These are phyloP conservation scores for Rhingia rostrata DNA, from an alignment of 2,888 invertebrate species.

Conservation along the genomic window DNA sequence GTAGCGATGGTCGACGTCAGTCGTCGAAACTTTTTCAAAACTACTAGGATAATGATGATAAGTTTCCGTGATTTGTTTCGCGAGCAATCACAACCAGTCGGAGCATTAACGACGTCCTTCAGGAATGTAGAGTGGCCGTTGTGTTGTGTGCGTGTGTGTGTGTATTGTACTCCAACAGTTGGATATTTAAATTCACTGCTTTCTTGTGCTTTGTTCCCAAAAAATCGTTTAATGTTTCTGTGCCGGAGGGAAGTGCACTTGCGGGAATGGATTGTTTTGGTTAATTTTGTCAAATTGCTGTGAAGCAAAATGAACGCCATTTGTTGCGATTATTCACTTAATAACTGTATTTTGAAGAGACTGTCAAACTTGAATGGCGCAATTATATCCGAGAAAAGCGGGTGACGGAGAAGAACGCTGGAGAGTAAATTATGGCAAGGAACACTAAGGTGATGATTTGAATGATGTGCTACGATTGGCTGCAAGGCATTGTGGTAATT, in stretches of 20 bases:
- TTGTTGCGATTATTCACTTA: slow-evolving; percentile 58
- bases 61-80: slow-evolving; percentile 64
- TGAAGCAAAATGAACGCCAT: slow-evolving; percentile 24
- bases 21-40: slow-evolving; percentile 37
- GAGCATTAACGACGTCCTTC: slow-evolving; percentile 61
- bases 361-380: slow-evolving; percentile 55
- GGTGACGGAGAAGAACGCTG: slow-evolving; percentile 5
- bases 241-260: slow-evolving; percentile 1
- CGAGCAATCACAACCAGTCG: slow-evolving; percentile 51
- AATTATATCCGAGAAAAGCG: slow-evolving; percentile 18
- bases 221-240: not conserved
- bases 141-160: not conserved
- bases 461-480: slow-evolving; percentile 19
- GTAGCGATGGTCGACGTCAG: not conserved
- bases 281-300: slow-evolving; percentile 57
- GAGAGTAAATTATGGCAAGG: not conserved
- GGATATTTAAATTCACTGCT: slow-evolving; percentile 39
- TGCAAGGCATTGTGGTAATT: slow-evolving; percentile 3
- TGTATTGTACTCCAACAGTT: not conserved
- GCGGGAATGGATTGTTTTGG: slow-evolving; percentile 40
- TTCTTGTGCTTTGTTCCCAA: slow-evolving; percentile 3
- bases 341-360: slow-evolving; percentile 32
- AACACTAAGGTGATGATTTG: slow-evolving; percentile 5
- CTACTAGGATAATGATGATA: slow-evolving; percentile 56
- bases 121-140: slow-evolving; percentile 20